These are phyloP conservation scores for Desoria tigrina DNA, from an alignment of 2,888 invertebrate species.

Conservation along the genomic window DNA sequence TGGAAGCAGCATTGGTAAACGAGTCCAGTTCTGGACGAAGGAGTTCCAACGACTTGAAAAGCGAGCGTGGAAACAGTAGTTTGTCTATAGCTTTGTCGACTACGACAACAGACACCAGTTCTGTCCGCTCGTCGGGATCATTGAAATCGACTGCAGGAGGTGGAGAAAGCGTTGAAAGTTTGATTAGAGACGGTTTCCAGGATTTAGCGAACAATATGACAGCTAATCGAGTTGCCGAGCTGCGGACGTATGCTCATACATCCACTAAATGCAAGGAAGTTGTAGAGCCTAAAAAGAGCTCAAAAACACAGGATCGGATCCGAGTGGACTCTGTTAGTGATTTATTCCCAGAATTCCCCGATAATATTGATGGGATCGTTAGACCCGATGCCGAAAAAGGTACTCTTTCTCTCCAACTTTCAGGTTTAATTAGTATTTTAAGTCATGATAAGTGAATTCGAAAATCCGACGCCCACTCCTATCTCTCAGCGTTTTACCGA, in stretches of 20 bases:
- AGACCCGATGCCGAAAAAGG: conserved; percentile 34
- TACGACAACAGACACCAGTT: too few relatives aligned
- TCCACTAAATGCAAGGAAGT: background rate
- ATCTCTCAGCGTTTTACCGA: too few relatives aligned
- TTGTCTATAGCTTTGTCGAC: too few relatives aligned
- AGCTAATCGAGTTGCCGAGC: conserved; percentile 33
- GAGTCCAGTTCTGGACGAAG: background rate
- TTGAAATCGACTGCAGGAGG: background rate
- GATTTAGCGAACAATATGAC: conserved; percentile 32
- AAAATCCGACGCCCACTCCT: too few relatives aligned
- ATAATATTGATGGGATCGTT: conserved; percentile 29
- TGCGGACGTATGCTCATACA: conserved; percentile 27
- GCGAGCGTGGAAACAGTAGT: too few relatives aligned
- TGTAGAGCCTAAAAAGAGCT: background rate
- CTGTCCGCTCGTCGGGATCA: too few relatives aligned
- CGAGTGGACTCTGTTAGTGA: conserved; percentile 30
- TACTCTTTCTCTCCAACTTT: too few relatives aligned
- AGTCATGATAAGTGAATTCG: too few relatives aligned
- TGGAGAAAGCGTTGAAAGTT: background rate
- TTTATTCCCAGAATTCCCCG: conserved; percentile 35
- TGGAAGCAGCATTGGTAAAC: background rate
- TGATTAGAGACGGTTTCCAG: conserved; percentile 18
- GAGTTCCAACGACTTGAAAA: background rate
- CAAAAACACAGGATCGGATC: background rate
- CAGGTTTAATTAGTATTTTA: too few relatives aligned